Conservation (phyloP, 1,140 invertebrate genomes). For the Drosophila grimshawi region DNA sequence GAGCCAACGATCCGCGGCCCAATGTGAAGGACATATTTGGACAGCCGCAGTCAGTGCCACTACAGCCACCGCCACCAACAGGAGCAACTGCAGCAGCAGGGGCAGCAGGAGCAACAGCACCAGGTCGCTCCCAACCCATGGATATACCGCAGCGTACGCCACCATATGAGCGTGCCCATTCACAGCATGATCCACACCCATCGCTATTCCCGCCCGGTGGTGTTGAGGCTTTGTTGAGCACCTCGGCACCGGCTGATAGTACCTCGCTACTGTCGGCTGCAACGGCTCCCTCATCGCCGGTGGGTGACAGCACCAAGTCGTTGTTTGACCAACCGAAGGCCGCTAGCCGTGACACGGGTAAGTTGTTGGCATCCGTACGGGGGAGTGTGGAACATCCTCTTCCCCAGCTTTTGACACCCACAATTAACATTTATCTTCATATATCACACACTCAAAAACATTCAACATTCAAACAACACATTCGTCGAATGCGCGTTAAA, state of each 20-base stretch:
- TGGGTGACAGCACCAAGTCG: conserved; percentile 75
- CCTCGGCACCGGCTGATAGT: conserved; percentile 71
- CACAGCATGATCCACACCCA: conserved; percentile 56
- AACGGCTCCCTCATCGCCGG: conserved; percentile 71
- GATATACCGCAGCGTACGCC: conserved; percentile 80
- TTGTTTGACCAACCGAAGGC: conserved; percentile 64
- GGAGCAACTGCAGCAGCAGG: neutral
- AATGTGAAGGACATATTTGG: conserved; percentile 86
- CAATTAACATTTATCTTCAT: conserved; percentile 77
- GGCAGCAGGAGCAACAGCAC: conserved; percentile 56
- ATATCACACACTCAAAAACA: conserved; percentile 16
- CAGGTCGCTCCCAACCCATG: conserved; percentile 84
- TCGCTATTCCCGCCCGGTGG: conserved; percentile 72
- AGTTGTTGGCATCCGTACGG: conserved; percentile 29
- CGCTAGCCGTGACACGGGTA: conserved; percentile 75
- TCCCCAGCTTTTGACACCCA: conserved; percentile 43
- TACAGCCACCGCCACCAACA: conserved; percentile 9
- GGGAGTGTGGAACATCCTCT: conserved; percentile 10
- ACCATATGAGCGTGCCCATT: conserved; percentile 71
- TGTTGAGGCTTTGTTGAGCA: conserved; percentile 68
- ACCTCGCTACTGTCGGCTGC: conserved; percentile 48
- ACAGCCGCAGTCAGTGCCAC: conserved; percentile 79
- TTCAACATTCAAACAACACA: conserved; percentile 1
- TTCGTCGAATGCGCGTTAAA: conserved; percentile 43
- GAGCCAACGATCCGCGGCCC: conserved; percentile 86